Evolutionary conservation across 1,140 invertebrate genomes (phyloP).

Genomic region (Macrostomum lignano): DNA sequence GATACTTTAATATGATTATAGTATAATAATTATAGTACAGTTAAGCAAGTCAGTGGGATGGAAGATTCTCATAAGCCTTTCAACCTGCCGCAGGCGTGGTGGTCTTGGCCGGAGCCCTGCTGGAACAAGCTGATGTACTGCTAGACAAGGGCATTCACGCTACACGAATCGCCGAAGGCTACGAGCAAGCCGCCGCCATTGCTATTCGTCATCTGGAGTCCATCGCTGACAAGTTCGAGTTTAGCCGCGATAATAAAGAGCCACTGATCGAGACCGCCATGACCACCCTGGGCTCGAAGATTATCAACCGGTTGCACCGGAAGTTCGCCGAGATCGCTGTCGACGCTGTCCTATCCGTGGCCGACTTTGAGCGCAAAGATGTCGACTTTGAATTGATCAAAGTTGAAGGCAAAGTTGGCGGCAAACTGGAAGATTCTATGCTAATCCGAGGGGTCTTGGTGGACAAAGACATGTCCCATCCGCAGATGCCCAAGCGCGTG

Average conservation of each 20-base stretch:
- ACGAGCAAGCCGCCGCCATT: constrained; percentile 70
- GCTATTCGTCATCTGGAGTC: constrained; percentile 56
- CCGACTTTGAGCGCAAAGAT: constrained; percentile 66
- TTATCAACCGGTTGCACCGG: constrained; percentile 42
- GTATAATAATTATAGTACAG: too few species aligned
- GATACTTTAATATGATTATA: too few species aligned
- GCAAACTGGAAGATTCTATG: constrained; percentile 78
- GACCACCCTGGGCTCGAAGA: constrained; percentile 96
- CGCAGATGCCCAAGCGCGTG: constrained; percentile 79
- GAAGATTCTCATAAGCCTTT: too few species aligned
- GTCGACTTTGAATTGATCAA: constrained; percentile 99
- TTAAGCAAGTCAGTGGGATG: too few species aligned
- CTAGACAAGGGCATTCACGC: constrained; percentile 92
- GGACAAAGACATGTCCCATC: constrained; percentile 94
- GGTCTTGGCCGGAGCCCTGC: constrained; percentile 54
- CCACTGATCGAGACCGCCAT: constrained; percentile 72
- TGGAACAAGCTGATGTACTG: constrained; percentile 72
- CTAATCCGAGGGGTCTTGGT: constrained; percentile 82
- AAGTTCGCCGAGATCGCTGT: constrained; percentile 98
- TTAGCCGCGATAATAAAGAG: constrained; percentile 47
- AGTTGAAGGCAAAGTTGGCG: constrained; percentile 88
- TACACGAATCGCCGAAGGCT: constrained; percentile 90
- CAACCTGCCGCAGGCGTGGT: too few species aligned
- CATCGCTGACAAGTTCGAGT: constrained; percentile 61
- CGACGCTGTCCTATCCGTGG: constrained; percentile 66